These are phyloP conservation scores for Dendrocincla tyrannina DNA, from an alignment of 2,797 vertebrate genomes.

Conservation along the genomic window DNA sequence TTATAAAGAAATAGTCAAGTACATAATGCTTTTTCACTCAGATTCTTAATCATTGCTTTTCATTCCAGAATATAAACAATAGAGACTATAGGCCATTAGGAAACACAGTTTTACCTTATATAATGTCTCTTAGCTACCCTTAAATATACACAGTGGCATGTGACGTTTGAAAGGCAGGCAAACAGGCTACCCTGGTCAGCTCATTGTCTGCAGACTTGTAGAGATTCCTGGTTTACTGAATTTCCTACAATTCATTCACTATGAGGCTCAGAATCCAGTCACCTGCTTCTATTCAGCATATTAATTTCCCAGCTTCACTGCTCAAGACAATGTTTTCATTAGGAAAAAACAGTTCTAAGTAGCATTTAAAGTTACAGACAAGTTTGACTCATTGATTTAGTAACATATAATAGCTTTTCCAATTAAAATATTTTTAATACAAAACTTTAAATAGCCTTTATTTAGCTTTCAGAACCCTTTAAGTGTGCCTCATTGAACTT, in stretches of 20 bases:
- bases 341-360: background rate
- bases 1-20: background rate
- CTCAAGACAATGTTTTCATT: background rate
- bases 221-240: background rate
- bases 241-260: background rate
- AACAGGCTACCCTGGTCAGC: background rate
- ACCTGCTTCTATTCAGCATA: background rate
- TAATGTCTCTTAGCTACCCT: background rate
- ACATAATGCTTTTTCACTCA: background rate
- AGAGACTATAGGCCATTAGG: background rate
- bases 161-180: background rate
- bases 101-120: background rate
- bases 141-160: background rate
- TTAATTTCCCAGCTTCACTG: background rate
- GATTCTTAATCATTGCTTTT: background rate
- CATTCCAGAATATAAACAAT: background rate
- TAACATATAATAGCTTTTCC: background rate
- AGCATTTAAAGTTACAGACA: background rate
- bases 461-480: background rate
- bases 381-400: background rate
- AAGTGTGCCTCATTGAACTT: background rate
- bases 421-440: background rate
- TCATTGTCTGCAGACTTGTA: background rate
- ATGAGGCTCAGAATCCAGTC: background rate
- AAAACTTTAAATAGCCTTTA: background rate